phyloP scores from a whole-genome alignment of 2,888 invertebrate species.

The Brachyptera risi region DNA sequence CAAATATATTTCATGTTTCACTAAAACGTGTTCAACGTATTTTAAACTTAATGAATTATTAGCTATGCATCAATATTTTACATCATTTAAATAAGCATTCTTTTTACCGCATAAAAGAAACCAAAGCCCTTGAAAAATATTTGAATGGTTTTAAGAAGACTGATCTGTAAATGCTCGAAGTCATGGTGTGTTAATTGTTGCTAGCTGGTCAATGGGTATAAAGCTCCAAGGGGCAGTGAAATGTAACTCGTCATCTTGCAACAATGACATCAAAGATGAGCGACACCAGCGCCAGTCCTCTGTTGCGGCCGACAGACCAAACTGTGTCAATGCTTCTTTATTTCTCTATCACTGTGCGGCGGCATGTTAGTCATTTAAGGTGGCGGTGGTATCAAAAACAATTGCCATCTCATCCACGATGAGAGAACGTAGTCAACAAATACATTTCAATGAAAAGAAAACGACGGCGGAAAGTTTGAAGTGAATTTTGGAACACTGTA shows the following conservation, averaged over 20 bases:
- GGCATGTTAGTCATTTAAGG: background rate
- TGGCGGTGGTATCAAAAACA: background rate
- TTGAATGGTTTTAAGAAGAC: too few relatives aligned
- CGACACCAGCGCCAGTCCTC: background rate
- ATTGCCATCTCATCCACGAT: background rate
- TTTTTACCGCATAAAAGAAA: too few relatives aligned
- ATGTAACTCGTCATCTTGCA: background rate
- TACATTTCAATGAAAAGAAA: background rate
- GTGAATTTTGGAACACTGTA: background rate
- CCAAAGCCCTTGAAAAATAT: too few relatives aligned
- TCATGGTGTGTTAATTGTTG: background rate
- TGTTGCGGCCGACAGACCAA: background rate
- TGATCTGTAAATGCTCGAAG: background rate
- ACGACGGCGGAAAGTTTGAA: background rate
- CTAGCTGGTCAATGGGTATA: background rate
- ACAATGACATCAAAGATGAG: background rate
- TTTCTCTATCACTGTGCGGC: background rate
- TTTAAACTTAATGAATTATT: too few relatives aligned
- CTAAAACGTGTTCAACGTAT: too few relatives aligned
- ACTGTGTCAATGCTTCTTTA: constrained; percentile 10
- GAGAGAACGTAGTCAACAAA: background rate
- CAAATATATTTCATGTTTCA: too few relatives aligned
- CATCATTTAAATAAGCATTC: too few relatives aligned
- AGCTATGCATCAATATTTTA: too few relatives aligned
- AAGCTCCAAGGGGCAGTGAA: background rate